A percentile compares a stretch with the other conserved stretches of the same genome.
Conservation (phyloP, 2,888 invertebrate species). For the Ptycholaimellus sp. region DNA sequence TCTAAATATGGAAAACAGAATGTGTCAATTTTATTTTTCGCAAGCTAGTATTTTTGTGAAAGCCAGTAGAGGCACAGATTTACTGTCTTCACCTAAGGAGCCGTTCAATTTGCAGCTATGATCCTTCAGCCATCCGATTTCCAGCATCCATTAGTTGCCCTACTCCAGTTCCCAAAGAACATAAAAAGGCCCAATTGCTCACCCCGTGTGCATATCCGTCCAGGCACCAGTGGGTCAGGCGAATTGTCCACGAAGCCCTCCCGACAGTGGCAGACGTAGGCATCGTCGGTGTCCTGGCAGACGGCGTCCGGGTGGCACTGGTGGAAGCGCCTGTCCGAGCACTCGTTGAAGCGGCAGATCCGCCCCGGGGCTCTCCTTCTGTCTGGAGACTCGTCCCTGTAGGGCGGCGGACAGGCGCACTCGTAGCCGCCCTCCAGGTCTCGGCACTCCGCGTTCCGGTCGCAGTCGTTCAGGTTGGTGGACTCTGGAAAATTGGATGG, state of each 20-base stretch:
- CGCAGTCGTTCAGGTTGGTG: constrained; percentile 7
- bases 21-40: no score
- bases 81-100: no score
- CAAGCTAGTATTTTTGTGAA: no score
- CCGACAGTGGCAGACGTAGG: constrained; percentile 11
- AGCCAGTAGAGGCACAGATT: no score
- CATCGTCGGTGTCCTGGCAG: constrained; percentile 4
- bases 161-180: no score
- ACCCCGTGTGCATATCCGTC: constrained; percentile 16
- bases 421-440: constrained; percentile 5
- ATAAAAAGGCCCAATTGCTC: no score
- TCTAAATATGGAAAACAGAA: no score
- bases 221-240: constrained; percentile 12
- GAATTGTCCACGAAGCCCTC: constrained; percentile 17
- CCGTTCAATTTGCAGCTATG: no score
- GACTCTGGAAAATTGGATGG: no score
- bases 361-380: constrained; percentile 10
- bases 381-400: constrained; percentile 11
- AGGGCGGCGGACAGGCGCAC: constrained; percentile 8
- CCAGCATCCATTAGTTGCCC: no score
- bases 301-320: constrained; percentile 13
- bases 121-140: no score
- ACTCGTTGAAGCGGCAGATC: constrained; percentile 15
- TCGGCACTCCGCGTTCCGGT: constrained; percentile 6
- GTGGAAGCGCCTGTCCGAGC: constrained; percentile 11